Evolutionary conservation across 2,113 vertebrate species (phyloP).

Genomic region (Gymnogyps californianus): DNA sequence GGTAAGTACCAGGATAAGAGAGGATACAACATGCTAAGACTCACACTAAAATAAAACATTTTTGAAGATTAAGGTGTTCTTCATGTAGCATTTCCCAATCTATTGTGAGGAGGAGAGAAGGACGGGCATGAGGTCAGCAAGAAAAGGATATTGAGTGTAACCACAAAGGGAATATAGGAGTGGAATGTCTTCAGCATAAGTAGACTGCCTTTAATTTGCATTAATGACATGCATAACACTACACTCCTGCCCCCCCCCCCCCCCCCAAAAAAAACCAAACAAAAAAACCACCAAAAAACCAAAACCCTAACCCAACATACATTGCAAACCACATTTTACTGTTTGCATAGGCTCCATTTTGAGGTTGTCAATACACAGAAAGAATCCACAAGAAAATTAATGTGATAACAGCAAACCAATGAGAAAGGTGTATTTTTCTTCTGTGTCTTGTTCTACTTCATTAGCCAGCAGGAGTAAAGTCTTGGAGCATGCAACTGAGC

Average conservation of each 20-base stretch:
- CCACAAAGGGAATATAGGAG: not conserved
- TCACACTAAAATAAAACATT: not conserved
- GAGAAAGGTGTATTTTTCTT: constrained; percentile 40
- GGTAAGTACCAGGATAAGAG: not conserved
- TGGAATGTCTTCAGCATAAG: not conserved
- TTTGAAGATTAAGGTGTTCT: not conserved
- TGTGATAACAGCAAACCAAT: not conserved
- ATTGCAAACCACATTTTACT: not conserved
- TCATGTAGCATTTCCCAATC: not conserved
- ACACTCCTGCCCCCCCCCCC: not conserved
- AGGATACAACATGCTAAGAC: not conserved
- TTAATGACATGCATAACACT: not conserved
- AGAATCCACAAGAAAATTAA: constrained; percentile 27
- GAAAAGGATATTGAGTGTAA: not conserved
- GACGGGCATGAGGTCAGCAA: not conserved
- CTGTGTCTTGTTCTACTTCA: constrained; percentile 25
- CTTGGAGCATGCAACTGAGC: not conserved
- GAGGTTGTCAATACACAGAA: not conserved
- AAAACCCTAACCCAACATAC: not conserved
- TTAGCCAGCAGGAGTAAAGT: constrained; percentile 27
- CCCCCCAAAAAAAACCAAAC: not conserved
- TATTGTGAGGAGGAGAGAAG: not conserved
- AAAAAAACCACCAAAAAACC: not conserved
- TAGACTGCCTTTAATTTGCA: not conserved
- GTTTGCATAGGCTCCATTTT: not conserved